Percentiles rank a stretch among this genome's conserved stretches.
These are phyloP conservation scores for Azorinus chamasolen DNA, from an alignment of 2,888 invertebrate species.

Conservation along the genomic window DNA sequence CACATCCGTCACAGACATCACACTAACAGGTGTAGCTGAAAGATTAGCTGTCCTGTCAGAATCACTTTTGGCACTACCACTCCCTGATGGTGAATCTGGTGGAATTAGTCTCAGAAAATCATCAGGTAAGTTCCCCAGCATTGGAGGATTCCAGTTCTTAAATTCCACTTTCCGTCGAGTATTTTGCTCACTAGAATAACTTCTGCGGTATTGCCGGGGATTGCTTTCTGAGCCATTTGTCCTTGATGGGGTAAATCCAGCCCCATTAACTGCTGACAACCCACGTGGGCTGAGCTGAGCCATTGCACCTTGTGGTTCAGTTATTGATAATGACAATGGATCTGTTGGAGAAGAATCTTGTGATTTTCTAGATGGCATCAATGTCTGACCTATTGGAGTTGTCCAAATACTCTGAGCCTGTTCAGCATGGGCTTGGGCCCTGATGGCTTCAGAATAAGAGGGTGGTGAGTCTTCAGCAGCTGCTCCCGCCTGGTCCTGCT, in stretches of 20 bases:
- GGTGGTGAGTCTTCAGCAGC: conserved; percentile 78
- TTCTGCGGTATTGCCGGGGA: background rate
- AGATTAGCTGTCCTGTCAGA: conserved; percentile 30
- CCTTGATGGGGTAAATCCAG: conserved; percentile 13
- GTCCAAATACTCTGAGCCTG: conserved; percentile 69
- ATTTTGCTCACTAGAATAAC: conserved; percentile 38
- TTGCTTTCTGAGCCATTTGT: conserved; percentile 8
- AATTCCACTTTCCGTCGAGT: conserved; percentile 70
- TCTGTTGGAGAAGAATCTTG: conserved; percentile 46
- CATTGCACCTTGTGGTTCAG: conserved; percentile 33
- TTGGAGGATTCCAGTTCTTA: conserved; percentile 92
- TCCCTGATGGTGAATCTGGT: conserved; percentile 36
- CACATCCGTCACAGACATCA: conserved; percentile 52
- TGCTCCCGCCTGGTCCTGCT: conserved; percentile 24
- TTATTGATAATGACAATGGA: conserved; percentile 14
- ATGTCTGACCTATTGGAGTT: conserved; percentile 64
- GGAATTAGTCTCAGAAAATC: conserved; percentile 90
- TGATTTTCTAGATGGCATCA: conserved; percentile 33
- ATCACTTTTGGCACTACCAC: conserved; percentile 33
- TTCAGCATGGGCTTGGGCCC: conserved; percentile 52
- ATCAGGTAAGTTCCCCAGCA: conserved; percentile 92
- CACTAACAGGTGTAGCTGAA: conserved; percentile 45
- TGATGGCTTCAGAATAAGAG: conserved; percentile 81
- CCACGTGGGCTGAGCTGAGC: conserved; percentile 34
- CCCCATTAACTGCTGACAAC: conserved; percentile 15